Percentiles rank a stretch among this genome's conserved stretches.
Conservation (phyloP, 2,113 vertebrate species). For the Dolichallabes microphthalmus region DNA sequence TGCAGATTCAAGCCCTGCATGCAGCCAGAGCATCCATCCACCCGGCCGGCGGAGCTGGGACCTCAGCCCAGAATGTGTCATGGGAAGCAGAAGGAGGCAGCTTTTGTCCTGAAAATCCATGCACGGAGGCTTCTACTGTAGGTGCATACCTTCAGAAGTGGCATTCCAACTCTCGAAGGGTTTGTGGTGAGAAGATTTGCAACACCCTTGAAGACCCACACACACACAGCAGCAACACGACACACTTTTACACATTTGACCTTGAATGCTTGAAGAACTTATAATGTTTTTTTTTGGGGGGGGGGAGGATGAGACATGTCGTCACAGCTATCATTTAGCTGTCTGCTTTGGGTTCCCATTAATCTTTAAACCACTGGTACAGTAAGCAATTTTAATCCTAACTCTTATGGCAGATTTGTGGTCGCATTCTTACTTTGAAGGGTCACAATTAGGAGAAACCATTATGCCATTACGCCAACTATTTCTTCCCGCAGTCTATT, state of each 20-base stretch:
- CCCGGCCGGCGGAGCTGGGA: slow-evolving; percentile 36
- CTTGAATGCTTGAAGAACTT: background rate
- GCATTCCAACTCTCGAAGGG: slow-evolving; percentile 37
- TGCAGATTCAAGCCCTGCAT: slow-evolving; percentile 48
- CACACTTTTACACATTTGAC: slow-evolving; percentile 6
- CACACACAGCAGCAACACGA: background rate
- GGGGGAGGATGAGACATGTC: background rate
- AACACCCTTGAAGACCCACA: background rate
- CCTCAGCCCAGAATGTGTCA: slow-evolving; percentile 59
- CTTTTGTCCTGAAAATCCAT: slow-evolving; percentile 42
- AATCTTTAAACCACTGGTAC: slow-evolving; percentile 6
- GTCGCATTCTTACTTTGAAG: slow-evolving; percentile 36
- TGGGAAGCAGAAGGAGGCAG: slow-evolving; percentile 26
- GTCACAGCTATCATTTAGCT: slow-evolving; percentile 15
- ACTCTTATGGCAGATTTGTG: slow-evolving; percentile 27
- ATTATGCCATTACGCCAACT: slow-evolving; percentile 24
- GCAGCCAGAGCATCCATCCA: slow-evolving; percentile 38
- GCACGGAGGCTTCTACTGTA: slow-evolving; percentile 28
- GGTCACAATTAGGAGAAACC: slow-evolving; percentile 23
- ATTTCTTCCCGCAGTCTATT: slow-evolving; percentile 1
- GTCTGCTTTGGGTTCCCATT: slow-evolving; percentile 25
- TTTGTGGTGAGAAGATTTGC: slow-evolving; percentile 26
- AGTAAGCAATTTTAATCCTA: slow-evolving; percentile 25
- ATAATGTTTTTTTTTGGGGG: background rate
- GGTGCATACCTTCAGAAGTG: slow-evolving; percentile 48